These are phyloP conservation scores for Dendrocincla tyrannina DNA, from an alignment of 2,797 vertebrate genomes.

Conservation along the genomic window DNA sequence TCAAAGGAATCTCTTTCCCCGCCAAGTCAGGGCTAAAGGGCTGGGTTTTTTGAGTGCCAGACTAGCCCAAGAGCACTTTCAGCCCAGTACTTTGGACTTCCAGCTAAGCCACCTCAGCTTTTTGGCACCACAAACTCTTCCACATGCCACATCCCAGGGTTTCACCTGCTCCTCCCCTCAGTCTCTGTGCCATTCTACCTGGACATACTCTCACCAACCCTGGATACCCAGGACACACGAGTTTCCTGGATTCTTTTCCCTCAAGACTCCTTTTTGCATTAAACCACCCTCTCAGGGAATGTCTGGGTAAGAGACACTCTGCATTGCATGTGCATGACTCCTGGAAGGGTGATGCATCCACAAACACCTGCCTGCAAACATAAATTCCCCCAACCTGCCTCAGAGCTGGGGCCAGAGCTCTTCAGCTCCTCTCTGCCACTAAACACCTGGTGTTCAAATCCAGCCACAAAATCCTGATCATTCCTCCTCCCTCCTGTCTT, in stretches of 20 bases:
- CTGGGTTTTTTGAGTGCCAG: neutral
- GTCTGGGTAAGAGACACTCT: neutral
- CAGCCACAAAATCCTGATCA: neutral
- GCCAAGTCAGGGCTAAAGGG: neutral
- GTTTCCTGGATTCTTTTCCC: neutral
- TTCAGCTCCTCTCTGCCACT: neutral
- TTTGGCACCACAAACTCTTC: neutral
- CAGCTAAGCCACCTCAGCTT: neutral
- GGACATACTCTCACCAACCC: neutral
- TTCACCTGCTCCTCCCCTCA: neutral
- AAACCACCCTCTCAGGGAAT: neutral
- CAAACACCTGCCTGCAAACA: neutral
- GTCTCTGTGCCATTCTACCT: neutral
- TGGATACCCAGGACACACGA: neutral
- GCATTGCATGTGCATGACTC: fast-evolving
- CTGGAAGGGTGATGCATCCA: neutral
- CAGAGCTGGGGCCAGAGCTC: neutral
- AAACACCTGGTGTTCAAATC: neutral
- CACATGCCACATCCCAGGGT: neutral
- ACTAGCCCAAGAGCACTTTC: neutral
- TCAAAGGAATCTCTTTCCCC: neutral
- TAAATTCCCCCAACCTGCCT: neutral
- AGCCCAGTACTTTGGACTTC: neutral
- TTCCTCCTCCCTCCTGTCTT: neutral
- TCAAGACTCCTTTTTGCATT: neutral